These are phyloP conservation scores for Heteromurus nitidus DNA, from an alignment of 2,888 invertebrate species.

Conservation along the genomic window DNA sequence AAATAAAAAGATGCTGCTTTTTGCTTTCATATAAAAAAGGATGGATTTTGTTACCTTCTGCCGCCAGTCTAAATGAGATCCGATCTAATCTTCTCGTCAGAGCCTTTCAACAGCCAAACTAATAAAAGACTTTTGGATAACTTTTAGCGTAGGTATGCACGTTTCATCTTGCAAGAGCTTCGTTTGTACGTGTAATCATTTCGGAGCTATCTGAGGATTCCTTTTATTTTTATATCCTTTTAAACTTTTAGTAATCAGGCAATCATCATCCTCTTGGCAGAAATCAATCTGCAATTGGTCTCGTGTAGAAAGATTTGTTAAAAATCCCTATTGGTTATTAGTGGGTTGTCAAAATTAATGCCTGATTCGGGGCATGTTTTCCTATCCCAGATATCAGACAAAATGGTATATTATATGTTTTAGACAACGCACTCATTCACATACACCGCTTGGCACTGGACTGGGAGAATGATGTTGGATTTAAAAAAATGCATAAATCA, in stretches of 20 bases:
- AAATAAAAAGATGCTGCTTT: too few relatives aligned
- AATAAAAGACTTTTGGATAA: neutral
- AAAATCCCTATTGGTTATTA: slow-evolving; percentile 36
- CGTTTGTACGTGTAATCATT: neutral
- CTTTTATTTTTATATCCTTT: neutral
- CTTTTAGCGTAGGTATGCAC: too few relatives aligned
- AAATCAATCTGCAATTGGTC: slow-evolving; percentile 32
- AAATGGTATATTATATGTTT: too few relatives aligned
- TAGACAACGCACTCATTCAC: neutral
- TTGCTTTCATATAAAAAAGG: too few relatives aligned
- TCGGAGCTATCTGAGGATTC: neutral
- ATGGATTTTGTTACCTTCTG: slow-evolving; percentile 10
- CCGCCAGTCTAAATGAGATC: slow-evolving; percentile 43
- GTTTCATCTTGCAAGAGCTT: neutral
- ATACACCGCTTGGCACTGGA: too few relatives aligned
- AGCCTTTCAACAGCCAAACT: slow-evolving; percentile 23
- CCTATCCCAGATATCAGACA: too few relatives aligned
- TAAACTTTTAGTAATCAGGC: neutral
- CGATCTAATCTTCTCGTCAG: slow-evolving; percentile 35
- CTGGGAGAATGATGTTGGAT: too few relatives aligned
- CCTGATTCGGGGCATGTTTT: neutral
- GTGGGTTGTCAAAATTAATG: slow-evolving; percentile 49
- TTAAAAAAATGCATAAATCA: slow-evolving; percentile 42
- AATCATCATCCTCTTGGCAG: slow-evolving; percentile 1
- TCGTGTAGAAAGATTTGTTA: slow-evolving; percentile 42